Percentiles rank a stretch among this genome's conserved stretches.
phyloP scores from a whole-genome alignment of 2,113 vertebrate species.

The Octodon degus region DNA sequence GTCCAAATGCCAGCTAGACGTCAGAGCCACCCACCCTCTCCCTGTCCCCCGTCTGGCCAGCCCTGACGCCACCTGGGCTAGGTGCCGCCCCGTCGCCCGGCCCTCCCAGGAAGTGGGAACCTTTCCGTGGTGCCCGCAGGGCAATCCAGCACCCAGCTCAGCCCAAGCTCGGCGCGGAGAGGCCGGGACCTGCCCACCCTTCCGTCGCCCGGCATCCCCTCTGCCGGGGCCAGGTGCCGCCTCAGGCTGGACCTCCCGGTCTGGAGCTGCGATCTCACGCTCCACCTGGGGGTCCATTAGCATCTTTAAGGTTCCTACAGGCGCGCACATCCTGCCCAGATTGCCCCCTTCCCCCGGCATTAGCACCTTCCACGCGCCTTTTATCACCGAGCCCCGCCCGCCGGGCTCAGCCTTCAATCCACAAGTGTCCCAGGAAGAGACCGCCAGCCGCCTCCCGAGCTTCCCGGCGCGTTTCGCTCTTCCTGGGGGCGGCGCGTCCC shows the following conservation, averaged over 20 bases:
- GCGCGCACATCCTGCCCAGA: constrained; percentile 63
- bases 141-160: not conserved
- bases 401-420: constrained; percentile 72
- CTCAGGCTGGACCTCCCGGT: not conserved
- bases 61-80: not conserved
- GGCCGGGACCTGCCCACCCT: not conserved
- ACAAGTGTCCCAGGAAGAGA: constrained; percentile 61
- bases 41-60: not conserved
- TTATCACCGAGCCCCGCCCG: constrained; percentile 67
- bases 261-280: not conserved
- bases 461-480: constrained; percentile 50
- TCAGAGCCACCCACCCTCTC: not conserved
- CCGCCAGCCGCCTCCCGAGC: constrained; percentile 39
- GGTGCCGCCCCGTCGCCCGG: no score
- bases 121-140: not conserved
- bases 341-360: constrained; percentile 73
- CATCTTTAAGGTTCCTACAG: constrained; percentile 71
- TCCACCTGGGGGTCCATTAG: constrained; percentile 56
- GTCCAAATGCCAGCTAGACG: not conserved
- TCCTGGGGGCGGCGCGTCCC: constrained; percentile 65
- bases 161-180: not conserved
- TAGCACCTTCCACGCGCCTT: constrained; percentile 73
- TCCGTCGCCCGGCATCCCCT: not conserved
- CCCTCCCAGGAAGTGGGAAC: not conserved
- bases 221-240: not conserved